These are phyloP conservation scores for Tribolium freemani DNA, from an alignment of 2,888 invertebrate species.

Conservation along the genomic window DNA sequence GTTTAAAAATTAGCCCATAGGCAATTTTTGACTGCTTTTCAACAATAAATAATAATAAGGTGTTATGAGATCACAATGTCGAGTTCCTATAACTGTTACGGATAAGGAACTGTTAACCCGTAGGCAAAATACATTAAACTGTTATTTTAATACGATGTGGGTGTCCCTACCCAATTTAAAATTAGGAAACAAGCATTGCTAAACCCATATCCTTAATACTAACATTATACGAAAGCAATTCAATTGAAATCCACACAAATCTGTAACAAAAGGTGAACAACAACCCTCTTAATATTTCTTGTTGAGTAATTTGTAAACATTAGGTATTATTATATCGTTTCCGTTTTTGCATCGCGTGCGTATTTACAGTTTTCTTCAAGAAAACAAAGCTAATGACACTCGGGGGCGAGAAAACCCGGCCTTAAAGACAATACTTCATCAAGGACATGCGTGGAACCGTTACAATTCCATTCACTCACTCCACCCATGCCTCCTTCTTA, in stretches of 20 bases:
- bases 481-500: conserved; percentile 32
- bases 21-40: background rate
- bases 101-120: conserved; percentile 19
- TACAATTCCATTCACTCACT: conserved; percentile 59
- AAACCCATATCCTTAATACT: background rate
- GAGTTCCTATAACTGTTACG: background rate
- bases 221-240: too few relatives aligned
- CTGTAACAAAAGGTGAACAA: background rate
- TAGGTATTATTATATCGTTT: background rate
- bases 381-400: background rate
- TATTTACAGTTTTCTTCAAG: background rate
- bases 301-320: background rate
- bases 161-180: background rate
- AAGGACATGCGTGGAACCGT: conserved; percentile 57
- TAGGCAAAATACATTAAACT: conserved; percentile 20
- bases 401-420: conserved; percentile 56
- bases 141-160: conserved; percentile 16
- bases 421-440: conserved; percentile 61
- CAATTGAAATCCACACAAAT: too few relatives aligned
- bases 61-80: conserved; percentile 4
- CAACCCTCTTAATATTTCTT: too few relatives aligned
- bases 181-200: background rate
- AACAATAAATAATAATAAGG: background rate
- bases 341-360: background rate
- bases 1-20: background rate